Conservation (phyloP, 2,888 invertebrate species). For the Mythimna albipuncta region DNA sequence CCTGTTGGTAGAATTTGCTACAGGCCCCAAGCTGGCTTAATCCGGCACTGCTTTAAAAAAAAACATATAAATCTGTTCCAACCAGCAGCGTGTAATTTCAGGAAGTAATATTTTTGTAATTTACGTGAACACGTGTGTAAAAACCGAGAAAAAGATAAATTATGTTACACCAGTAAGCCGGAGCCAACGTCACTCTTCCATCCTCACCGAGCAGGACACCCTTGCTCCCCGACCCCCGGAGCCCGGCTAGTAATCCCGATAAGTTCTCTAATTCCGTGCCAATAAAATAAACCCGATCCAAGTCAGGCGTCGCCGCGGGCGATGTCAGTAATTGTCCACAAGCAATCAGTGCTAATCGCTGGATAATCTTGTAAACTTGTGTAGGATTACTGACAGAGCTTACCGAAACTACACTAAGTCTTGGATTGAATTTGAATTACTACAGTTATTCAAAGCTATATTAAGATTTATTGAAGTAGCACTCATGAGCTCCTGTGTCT, state of each 20-base stretch:
- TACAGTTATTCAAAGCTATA: not conserved
- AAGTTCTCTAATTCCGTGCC: slow-evolving; percentile 38
- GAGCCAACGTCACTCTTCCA: not conserved
- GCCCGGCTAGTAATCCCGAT: slow-evolving; percentile 33
- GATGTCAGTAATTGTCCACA: slow-evolving; percentile 45
- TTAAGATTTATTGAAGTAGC: not conserved
- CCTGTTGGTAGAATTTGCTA: too few relatives aligned
- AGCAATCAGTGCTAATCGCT: slow-evolving; percentile 47
- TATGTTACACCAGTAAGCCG: not conserved
- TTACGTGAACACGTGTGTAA: not conserved
- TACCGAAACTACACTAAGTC: slow-evolving; percentile 12
- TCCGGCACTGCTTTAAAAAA: too few relatives aligned
- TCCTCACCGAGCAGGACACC: not conserved
- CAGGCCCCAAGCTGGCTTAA: too few relatives aligned
- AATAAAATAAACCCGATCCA: slow-evolving; percentile 40
- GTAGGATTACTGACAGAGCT: slow-evolving; percentile 8
- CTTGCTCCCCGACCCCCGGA: not conserved
- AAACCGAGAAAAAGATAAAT: not conserved
- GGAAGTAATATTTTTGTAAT: not conserved
- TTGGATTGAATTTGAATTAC: not conserved
- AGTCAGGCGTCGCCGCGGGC: slow-evolving; percentile 38
- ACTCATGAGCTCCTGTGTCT: not conserved
- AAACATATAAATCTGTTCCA: not conserved
- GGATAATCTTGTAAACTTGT: slow-evolving; percentile 18
- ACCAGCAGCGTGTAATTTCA: not conserved